Evolutionary conservation across 1,140 invertebrate genomes (phyloP).

Genomic region (Aphaenogaster floridana): DNA sequence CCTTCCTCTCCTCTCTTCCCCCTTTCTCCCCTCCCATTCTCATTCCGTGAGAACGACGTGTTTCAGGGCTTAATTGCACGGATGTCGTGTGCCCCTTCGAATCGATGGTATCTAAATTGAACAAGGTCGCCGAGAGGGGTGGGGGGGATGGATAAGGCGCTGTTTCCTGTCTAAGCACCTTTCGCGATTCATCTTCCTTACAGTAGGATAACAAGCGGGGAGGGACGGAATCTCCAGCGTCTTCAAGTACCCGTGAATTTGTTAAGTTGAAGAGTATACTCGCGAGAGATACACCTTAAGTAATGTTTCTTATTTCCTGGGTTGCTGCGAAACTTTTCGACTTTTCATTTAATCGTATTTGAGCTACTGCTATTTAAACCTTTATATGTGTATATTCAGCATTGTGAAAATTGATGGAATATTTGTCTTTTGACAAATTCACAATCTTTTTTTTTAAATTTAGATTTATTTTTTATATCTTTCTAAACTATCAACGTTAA

Average conservation of each 20-base stretch:
- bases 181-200: conserved; percentile 48
- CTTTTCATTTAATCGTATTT: conserved; percentile 3
- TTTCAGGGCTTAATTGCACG: conserved; percentile 60
- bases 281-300: background rate
- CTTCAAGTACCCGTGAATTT: conserved; percentile 15
- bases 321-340: background rate
- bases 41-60: conserved; percentile 44
- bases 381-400: background rate
- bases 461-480: background rate
- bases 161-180: conserved; percentile 37
- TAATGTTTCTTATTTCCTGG: conserved; percentile 29
- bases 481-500: background rate
- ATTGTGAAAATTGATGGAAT: background rate
- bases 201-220: conserved; percentile 4
- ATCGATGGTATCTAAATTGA: conserved; percentile 71
- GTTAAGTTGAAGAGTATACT: background rate
- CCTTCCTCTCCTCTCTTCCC: background rate
- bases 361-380: background rate
- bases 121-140: conserved; percentile 26
- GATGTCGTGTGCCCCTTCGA: conserved; percentile 34
- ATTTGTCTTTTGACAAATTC: background rate
- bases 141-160: conserved; percentile 58
- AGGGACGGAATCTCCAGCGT: background rate
- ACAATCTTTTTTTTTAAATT: background rate
- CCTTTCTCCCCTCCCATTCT: background rate